A percentile compares a stretch with the other conserved stretches of the same genome.
phyloP scores from a whole-genome alignment of 2,888 invertebrate genomes.

The Parasteatoda lunata region DNA sequence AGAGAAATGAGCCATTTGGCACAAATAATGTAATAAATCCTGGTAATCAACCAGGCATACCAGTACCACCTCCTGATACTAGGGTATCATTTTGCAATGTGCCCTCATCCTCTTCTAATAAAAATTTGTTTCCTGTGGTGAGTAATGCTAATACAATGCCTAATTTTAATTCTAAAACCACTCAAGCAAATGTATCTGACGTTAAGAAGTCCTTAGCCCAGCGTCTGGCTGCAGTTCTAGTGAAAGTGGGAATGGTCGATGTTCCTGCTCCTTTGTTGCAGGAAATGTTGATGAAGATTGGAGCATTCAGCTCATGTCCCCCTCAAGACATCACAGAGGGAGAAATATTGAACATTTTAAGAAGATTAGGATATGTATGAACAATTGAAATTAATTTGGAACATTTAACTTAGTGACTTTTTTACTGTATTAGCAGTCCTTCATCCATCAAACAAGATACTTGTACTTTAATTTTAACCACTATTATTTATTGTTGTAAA shows the following conservation, averaged over 20 bases:
- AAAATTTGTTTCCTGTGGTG: slow-evolving; percentile 54
- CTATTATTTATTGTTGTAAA: no score
- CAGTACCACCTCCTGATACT: slow-evolving; percentile 54
- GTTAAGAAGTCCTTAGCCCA: slow-evolving; percentile 55
- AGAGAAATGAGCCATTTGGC: no score
- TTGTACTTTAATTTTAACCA: no score
- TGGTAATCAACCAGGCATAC: not conserved
- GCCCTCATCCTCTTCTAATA: slow-evolving; percentile 12
- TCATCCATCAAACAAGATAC: no score
- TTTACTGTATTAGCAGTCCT: no score
- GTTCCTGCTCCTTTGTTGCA: slow-evolving; percentile 54
- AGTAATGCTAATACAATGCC: not conserved
- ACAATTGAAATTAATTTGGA: no score
- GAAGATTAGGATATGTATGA: slow-evolving; percentile 30
- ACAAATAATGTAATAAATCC: no score
- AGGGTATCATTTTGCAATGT: slow-evolving; percentile 53
- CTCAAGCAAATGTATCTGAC: slow-evolving; percentile 14
- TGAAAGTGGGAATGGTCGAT: slow-evolving; percentile 64
- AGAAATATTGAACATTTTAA: slow-evolving; percentile 48
- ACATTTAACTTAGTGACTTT: no score
- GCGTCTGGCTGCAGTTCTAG: slow-evolving; percentile 59
- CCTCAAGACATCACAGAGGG: slow-evolving; percentile 56
- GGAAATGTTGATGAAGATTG: slow-evolving; percentile 65
- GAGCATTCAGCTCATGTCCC: slow-evolving; percentile 56
- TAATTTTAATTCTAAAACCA: not conserved